phyloP scores from a whole-genome alignment of 2,888 invertebrate species.

The Caenorhabditis afra region DNA sequence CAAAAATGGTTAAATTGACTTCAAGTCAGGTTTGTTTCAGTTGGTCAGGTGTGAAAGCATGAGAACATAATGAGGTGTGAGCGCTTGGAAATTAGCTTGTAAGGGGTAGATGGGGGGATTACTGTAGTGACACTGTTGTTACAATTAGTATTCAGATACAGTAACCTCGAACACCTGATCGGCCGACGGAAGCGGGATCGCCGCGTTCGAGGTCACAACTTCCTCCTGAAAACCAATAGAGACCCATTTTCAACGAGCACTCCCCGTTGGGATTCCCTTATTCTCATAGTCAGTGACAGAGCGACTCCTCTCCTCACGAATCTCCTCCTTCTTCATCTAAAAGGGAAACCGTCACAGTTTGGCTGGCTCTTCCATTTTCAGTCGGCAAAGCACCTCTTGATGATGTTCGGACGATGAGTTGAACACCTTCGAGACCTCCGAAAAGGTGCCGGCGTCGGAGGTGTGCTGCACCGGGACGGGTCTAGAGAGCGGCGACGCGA shows the following conservation, averaged over 20 bases:
- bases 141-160: too few relatives aligned
- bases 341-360: too few relatives aligned
- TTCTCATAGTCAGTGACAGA: slow-evolving; percentile 23
- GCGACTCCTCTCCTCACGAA: slow-evolving; percentile 18
- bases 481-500: slow-evolving; percentile 45
- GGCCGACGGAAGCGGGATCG: slow-evolving; percentile 45
- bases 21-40: not conserved
- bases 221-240: slow-evolving; percentile 36
- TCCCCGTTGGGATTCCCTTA: not conserved
- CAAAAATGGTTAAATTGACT: not conserved
- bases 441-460: slow-evolving; percentile 40
- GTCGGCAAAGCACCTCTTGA: slow-evolving; percentile 24
- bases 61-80: not conserved
- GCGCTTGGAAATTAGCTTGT: not conserved
- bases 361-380: not conserved
- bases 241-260: not conserved
- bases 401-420: slow-evolving; percentile 42
- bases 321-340: slow-evolving; percentile 23
- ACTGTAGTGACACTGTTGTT: too few relatives aligned
- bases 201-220: slow-evolving; percentile 9
- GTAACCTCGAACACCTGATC: slow-evolving; percentile 44
- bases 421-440: slow-evolving; percentile 43
- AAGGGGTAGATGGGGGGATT: too few relatives aligned
- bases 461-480: slow-evolving; percentile 28
- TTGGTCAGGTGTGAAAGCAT: not conserved